Base-by-base conservation (phyloP, 2,797 vertebrate genomes). In the Antrozous pallidus region DNA sequence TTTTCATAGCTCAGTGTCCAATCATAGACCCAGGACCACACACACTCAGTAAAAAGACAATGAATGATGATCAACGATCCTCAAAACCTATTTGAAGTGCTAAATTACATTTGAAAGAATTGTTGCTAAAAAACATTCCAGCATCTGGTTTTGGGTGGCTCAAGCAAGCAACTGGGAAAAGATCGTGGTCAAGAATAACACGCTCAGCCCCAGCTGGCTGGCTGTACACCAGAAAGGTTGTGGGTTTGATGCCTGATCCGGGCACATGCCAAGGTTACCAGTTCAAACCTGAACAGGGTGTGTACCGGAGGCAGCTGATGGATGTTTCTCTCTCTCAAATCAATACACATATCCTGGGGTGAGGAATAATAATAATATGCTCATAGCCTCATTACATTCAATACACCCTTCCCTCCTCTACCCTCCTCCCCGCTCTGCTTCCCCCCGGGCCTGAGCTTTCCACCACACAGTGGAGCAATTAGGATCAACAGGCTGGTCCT, bases 391-490 rank as follows among this genome's bases (percentile, higher is more conserved):
- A 20, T 16, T 14, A 8, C 47, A 17, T 40, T 49, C 18, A 18
- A 40, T 40, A 3, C 8, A 20, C 9, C 47, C 13, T 12, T 8
- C 28, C 33, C 28, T 40, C 1, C 8, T 5, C 88, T 26, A 0
- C 77, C 26, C 8, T 22, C 63, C 28, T 8, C 2, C 2, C 45
- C 9, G 3, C 33, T 12, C 22, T 42, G 24, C 26, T 36, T 33
- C 73, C 18, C 20, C 22, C 61, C 24, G 63, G 49, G 33, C 42
- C 69, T 28, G 31, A 54, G 65, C 51, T 45, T 65, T 67, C 71
- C 4, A 0, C 1, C 0, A 28, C 0, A 1, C 13, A 20, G 54
- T 0, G 26, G 61, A 28, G 3, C 1, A 8, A 22, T 7, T 40
- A 36, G 7, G 36, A 38, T 1, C 1, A 8, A 28, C 6, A 40